phyloP scores from a whole-genome alignment of 2,888 invertebrate species.

The Cephus rjabovi region DNA sequence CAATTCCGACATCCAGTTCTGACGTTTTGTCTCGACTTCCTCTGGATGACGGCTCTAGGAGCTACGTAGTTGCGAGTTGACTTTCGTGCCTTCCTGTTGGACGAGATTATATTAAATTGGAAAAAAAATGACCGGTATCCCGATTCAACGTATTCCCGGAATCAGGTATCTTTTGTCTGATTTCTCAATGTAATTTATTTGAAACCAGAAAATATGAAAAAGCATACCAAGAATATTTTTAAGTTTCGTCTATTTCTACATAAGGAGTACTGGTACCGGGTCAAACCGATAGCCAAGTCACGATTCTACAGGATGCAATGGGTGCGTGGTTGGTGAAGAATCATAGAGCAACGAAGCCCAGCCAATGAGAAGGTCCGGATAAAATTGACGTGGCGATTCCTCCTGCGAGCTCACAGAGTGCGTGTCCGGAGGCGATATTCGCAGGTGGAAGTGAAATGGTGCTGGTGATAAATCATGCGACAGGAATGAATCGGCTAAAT shows the following conservation, averaged over 20 bases:
- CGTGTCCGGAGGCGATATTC: constrained; percentile 3
- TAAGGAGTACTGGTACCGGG: background rate
- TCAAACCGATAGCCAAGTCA: background rate
- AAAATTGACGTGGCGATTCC: constrained; percentile 9
- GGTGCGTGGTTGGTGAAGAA: background rate
- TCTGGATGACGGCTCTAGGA: background rate
- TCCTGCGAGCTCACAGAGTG: background rate
- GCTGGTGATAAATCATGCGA: constrained; percentile 55
- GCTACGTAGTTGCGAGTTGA: background rate
- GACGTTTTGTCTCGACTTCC: background rate
- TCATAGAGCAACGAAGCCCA: background rate
- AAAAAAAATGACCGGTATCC: background rate
- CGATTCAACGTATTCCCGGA: background rate
- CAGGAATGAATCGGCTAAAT: constrained; percentile 63
- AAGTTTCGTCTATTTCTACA: background rate
- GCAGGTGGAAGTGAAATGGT: constrained; percentile 10
- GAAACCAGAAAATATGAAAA: background rate
- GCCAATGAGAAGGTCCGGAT: background rate
- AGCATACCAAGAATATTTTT: background rate
- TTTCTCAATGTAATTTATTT: background rate
- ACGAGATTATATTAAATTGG: background rate
- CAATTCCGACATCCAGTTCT: background rate
- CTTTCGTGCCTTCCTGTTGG: background rate
- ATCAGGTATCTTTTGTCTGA: background rate
- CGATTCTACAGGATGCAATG: background rate